Percentiles rank a stretch among this genome's conserved stretches.
phyloP scores from a whole-genome alignment of 2,113 vertebrate genomes.

The Xiphias gladius region DNA sequence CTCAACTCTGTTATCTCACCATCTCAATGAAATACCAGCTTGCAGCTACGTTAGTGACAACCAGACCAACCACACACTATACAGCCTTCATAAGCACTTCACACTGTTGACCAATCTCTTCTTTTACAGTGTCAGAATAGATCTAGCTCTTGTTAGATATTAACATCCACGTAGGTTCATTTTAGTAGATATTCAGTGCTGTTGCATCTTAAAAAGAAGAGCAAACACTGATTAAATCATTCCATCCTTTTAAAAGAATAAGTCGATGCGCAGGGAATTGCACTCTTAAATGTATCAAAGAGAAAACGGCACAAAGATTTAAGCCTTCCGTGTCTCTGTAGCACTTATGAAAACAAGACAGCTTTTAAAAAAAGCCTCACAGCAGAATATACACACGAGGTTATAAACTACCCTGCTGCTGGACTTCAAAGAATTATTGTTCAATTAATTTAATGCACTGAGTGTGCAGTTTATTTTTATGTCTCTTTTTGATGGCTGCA shows the following conservation, averaged over 20 bases:
- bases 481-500: constrained; percentile 6
- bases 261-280: neutral
- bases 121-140: neutral
- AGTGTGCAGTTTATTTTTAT: neutral
- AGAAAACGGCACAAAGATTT: neutral
- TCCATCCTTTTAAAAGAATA: constrained; percentile 14
- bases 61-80: neutral
- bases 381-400: neutral
- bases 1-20: neutral
- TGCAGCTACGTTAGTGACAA: neutral
- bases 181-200: neutral
- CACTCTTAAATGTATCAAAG: neutral
- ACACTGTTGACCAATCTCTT: neutral
- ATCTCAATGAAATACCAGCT: neutral
- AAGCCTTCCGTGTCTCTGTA: neutral
- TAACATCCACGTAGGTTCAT: neutral
- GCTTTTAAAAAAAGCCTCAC: no score
- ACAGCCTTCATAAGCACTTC: neutral
- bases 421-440: neutral
- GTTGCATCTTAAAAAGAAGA: constrained; percentile 12
- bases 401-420: neutral
- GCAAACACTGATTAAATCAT: constrained; percentile 3
- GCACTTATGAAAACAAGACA: neutral
- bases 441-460: no score
- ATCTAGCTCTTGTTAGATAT: neutral